phyloP scores from a whole-genome alignment of 1,140 invertebrate species.

The Ephestia elutella region DNA sequence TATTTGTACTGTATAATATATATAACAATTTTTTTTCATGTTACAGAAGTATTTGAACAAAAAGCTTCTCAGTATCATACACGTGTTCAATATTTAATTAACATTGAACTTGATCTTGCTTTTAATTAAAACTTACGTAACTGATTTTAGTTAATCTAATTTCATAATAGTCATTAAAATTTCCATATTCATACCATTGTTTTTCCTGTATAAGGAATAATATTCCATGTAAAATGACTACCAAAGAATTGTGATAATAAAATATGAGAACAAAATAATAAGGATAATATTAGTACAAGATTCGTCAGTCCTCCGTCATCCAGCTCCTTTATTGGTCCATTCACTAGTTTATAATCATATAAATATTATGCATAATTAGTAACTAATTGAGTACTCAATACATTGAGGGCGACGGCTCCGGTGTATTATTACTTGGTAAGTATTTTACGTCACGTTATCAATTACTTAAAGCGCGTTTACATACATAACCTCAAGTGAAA shows the following conservation, averaged over 20 bases:
- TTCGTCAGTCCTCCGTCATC: too few species aligned
- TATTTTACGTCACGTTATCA: slow-evolving; percentile 62
- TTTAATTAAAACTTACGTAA: not conserved
- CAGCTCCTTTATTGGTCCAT: too few species aligned
- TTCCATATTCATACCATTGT: slow-evolving; percentile 16
- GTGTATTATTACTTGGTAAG: slow-evolving; percentile 9
- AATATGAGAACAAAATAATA: too few species aligned
- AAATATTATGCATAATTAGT: too few species aligned
- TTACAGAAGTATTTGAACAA: too few species aligned
- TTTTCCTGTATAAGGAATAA: not conserved
- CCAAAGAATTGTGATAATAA: too few species aligned
- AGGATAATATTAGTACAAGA: too few species aligned
- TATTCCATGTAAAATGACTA: too few species aligned
- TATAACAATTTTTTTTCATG: too few species aligned
- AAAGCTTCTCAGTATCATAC: too few species aligned
- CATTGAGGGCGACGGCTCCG: not conserved
- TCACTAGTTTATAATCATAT: too few species aligned
- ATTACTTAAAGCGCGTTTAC: slow-evolving; percentile 60
- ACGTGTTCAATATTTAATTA: not conserved
- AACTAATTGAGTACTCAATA: not conserved
- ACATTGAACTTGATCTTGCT: not conserved
- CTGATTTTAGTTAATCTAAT: not conserved
- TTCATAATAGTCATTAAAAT: slow-evolving; percentile 17
- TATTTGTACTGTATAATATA: too few species aligned
- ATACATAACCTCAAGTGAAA: slow-evolving; percentile 72